A percentile compares a stretch with the other conserved stretches of the same genome.
Evolutionary conservation across 2,888 invertebrate species (phyloP).

Genomic region (Clepsis dumicolana): DNA sequence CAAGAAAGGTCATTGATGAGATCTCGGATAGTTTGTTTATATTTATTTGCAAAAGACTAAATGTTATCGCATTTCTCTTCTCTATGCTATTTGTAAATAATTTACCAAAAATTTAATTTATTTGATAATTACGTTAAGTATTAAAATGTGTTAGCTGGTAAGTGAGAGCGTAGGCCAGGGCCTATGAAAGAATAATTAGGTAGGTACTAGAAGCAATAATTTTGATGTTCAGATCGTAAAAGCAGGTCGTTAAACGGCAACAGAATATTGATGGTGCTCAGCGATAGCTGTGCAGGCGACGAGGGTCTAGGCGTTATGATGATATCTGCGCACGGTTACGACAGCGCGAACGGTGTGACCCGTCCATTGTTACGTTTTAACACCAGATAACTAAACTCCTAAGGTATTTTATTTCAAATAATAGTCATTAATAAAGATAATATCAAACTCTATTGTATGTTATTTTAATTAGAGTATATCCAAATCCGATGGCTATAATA

Average conservation of each 20-base stretch:
- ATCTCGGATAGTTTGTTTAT: neutral
- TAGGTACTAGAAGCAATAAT: slow-evolving; percentile 16
- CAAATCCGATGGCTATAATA: slow-evolving; percentile 35
- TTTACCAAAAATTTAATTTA: slow-evolving; percentile 38
- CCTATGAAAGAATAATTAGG: slow-evolving; percentile 1
- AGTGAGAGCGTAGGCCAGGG: neutral
- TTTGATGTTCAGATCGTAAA: slow-evolving; percentile 26
- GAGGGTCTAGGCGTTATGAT: slow-evolving; percentile 10
- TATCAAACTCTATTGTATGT: slow-evolving; percentile 29
- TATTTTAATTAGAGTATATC: slow-evolving; percentile 40
- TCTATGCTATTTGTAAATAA: slow-evolving; percentile 33
- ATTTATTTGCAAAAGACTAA: slow-evolving; percentile 6
- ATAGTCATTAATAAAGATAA: slow-evolving; percentile 39
- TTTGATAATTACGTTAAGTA: slow-evolving; percentile 29
- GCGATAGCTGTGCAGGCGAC: slow-evolving; percentile 10
- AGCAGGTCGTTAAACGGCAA: slow-evolving; percentile 6
- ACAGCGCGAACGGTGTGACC: neutral
- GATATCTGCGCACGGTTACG: slow-evolving; percentile 12
- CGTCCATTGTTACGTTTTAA: slow-evolving; percentile 11
- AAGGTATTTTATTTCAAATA: slow-evolving; percentile 29
- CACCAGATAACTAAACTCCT: slow-evolving; percentile 20
- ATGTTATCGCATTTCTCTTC: slow-evolving; percentile 27
- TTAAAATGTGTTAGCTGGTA: slow-evolving; percentile 13
- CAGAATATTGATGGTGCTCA: slow-evolving; percentile 22
- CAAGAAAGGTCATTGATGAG: slow-evolving; percentile 80